Evolutionary conservation across 1,140 invertebrate genomes (phyloP).

Genomic region (Tetramorium alpestre): DNA sequence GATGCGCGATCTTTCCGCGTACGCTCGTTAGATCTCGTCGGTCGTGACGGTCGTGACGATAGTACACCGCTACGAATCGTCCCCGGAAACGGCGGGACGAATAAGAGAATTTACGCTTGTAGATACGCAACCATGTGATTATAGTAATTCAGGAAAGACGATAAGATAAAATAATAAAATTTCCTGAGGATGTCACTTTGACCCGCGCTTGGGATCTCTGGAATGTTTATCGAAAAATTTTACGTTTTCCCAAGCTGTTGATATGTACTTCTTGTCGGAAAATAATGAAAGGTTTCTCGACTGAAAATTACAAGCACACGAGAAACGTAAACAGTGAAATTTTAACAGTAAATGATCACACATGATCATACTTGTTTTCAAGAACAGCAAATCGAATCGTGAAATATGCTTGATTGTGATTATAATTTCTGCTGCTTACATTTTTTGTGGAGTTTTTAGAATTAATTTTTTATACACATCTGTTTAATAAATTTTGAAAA

Average conservation of each 20-base stretch:
- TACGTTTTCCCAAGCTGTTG: not conserved
- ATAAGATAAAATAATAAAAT: not conserved
- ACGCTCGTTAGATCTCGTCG: conserved; percentile 23
- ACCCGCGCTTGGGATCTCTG: not conserved
- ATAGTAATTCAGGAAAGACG: conserved; percentile 5
- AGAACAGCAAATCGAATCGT: not conserved
- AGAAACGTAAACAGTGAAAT: not conserved
- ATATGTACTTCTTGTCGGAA: not conserved
- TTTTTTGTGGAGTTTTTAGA: not conserved
- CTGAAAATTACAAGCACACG: not conserved
- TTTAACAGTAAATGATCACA: not conserved
- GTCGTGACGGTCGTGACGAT: conserved; percentile 8
- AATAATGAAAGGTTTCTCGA: not conserved
- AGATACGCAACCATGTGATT: conserved; percentile 19
- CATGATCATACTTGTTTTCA: not conserved
- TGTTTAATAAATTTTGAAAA: not conserved
- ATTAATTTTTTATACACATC: not conserved
- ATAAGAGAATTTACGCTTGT: conserved; percentile 25
- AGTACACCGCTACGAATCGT: not conserved
- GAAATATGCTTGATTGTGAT: not conserved
- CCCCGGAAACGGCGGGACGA: conserved; percentile 32
- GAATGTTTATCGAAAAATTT: conserved; percentile 1
- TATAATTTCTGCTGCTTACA: not conserved
- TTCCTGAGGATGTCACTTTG: not conserved
- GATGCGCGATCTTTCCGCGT: conserved; percentile 37